phyloP scores from a whole-genome alignment of 2,113 vertebrate genomes.

The Plestiodon gilberti region DNA sequence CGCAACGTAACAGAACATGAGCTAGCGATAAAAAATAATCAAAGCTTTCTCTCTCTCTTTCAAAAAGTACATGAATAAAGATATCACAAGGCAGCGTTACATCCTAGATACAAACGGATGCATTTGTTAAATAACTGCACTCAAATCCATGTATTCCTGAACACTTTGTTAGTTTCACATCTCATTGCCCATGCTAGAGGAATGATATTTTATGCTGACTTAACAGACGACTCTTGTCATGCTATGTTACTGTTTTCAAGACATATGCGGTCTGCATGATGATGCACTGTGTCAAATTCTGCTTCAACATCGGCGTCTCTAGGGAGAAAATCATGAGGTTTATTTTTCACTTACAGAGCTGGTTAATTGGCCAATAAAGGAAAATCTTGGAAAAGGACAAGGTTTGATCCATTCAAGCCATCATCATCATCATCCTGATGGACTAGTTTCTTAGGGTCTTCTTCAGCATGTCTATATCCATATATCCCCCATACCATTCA shows the following conservation, averaged over 20 bases:
- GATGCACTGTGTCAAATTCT: background rate
- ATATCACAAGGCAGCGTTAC: background rate
- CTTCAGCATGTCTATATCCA: background rate
- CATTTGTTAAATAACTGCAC: constrained; percentile 8
- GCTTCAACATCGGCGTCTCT: background rate
- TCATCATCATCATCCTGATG: background rate
- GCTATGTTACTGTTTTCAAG: constrained; percentile 13
- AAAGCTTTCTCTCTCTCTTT: constrained; percentile 6
- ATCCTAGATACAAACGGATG: constrained; percentile 24
- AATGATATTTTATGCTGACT: constrained; percentile 29
- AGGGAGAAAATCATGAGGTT: background rate
- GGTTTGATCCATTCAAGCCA: background rate
- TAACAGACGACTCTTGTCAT: constrained; percentile 18
- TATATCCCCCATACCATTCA: background rate
- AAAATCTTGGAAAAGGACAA: background rate
- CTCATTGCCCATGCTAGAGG: constrained; percentile 5
- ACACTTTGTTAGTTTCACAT: constrained; percentile 10
- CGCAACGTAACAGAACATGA: constrained; percentile 41
- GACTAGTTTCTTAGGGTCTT: background rate
- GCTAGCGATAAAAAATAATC: constrained; percentile 14
- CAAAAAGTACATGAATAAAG: constrained; percentile 19
- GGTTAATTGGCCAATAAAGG: constrained; percentile 5
- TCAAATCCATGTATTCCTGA: constrained; percentile 31
- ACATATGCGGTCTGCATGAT: background rate
- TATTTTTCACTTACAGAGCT: background rate